These are phyloP conservation scores for Caenorhabditis sp. DNA, from an alignment of 2,888 invertebrate species.

Conservation along the genomic window DNA sequence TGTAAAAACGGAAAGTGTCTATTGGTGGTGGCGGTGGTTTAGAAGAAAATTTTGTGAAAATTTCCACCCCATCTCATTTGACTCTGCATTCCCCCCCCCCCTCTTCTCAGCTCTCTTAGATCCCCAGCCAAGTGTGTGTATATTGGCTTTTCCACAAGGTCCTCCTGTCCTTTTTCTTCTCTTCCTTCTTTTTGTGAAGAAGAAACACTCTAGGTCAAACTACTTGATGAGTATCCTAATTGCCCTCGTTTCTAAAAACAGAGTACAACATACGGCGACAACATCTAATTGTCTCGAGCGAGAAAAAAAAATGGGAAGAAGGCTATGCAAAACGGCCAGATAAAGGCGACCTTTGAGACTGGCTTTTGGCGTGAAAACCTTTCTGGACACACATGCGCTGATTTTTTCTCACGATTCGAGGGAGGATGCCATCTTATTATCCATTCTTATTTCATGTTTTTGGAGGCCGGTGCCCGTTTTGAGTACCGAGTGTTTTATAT, in stretches of 20 bases:
- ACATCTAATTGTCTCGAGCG: slow-evolving; percentile 54
- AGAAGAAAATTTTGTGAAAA: background rate
- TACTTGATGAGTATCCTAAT: slow-evolving; percentile 55
- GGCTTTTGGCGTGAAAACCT: slow-evolving; percentile 16
- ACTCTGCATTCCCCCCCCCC: too few relatives aligned
- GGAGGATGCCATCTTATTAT: slow-evolving; percentile 45
- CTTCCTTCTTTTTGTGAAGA: slow-evolving; percentile 19
- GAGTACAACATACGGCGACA: slow-evolving; percentile 25
- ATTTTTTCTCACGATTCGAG: slow-evolving; percentile 55
- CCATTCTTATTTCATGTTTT: slow-evolving; percentile 39
- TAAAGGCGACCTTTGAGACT: slow-evolving; percentile 18
- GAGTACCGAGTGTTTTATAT: slow-evolving; percentile 15
- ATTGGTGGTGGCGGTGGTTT: background rate
- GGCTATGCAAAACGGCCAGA: background rate
- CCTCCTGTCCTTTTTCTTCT: slow-evolving; percentile 9
- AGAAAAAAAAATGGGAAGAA: slow-evolving; percentile 21
- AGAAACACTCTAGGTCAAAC: slow-evolving; percentile 54
- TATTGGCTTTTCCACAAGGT: slow-evolving; percentile 28
- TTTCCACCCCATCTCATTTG: slow-evolving; percentile 9
- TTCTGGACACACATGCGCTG: slow-evolving; percentile 17
- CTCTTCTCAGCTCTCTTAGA: background rate
- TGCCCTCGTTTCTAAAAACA: slow-evolving; percentile 53
- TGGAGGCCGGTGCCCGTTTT: background rate
- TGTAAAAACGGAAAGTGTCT: slow-evolving; percentile 15
- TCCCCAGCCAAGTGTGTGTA: slow-evolving; percentile 17